These are phyloP conservation scores for Drosophila ustulata DNA, from an alignment of 2,888 invertebrate genomes.

Conservation along the genomic window DNA sequence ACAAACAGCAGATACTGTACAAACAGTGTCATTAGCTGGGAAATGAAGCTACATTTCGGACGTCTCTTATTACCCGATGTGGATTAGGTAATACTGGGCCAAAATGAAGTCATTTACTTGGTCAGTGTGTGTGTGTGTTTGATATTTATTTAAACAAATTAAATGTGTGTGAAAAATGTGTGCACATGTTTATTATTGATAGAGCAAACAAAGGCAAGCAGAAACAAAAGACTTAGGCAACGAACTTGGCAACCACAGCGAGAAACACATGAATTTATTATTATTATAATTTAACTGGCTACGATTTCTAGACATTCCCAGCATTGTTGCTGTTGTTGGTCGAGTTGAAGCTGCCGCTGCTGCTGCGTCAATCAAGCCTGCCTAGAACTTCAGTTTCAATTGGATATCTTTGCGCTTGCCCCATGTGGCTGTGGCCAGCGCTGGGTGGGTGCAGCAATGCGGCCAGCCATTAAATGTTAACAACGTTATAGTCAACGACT, in stretches of 20 bases:
- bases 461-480: slow-evolving; percentile 47
- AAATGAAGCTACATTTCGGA: slow-evolving; percentile 31
- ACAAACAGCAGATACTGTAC: slow-evolving; percentile 40
- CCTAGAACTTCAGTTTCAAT: slow-evolving; percentile 56
- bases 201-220: slow-evolving; percentile 41
- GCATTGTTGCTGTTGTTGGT: slow-evolving; percentile 58
- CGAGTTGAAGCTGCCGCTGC: slow-evolving; percentile 17
- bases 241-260: slow-evolving; percentile 54
- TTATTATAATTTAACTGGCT: slow-evolving; percentile 67
- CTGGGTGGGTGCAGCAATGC: slow-evolving; percentile 54
- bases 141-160: slow-evolving; percentile 72
- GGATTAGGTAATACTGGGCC: slow-evolving; percentile 40
- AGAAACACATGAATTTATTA: slow-evolving; percentile 49
- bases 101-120: slow-evolving; percentile 71
- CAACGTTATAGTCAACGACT: slow-evolving; percentile 13
- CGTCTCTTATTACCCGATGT: slow-evolving; percentile 15
- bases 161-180: slow-evolving; percentile 61
- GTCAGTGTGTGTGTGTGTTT: slow-evolving; percentile 24
- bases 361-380: slow-evolving; percentile 57
- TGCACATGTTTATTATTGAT: slow-evolving; percentile 63
- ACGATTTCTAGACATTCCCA: slow-evolving; percentile 74
- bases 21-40: slow-evolving; percentile 67
- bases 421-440: slow-evolving; percentile 41
- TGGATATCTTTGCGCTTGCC: slow-evolving; percentile 41
- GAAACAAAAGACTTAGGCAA: slow-evolving; percentile 76